Conservation (phyloP, 2,888 invertebrate species). For the Drosophila limbata region DNA sequence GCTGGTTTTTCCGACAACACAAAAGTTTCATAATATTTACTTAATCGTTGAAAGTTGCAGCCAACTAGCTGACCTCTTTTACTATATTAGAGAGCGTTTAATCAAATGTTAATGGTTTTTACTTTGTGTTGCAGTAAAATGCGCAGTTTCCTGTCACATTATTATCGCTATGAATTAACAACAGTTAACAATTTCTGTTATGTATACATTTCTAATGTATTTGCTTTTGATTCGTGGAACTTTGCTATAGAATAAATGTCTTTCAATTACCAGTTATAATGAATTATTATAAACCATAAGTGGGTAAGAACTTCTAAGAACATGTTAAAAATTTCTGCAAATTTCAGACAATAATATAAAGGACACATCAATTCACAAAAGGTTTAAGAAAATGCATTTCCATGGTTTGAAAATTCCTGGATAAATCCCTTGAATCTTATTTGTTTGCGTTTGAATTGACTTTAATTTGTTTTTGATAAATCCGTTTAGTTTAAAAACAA, state of each 20-base stretch:
- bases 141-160: background rate
- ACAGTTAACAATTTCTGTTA: background rate
- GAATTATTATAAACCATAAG: background rate
- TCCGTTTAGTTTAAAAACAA: too few species aligned
- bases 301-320: background rate
- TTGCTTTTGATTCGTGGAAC: background rate
- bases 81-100: background rate
- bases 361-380: background rate
- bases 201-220: background rate
- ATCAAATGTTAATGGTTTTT: constrained; percentile 1
- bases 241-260: background rate
- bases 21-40: constrained; percentile 42
- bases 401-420: background rate
- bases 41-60: constrained; percentile 17
- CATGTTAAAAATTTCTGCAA: background rate
- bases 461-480: background rate
- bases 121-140: background rate
- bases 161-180: background rate
- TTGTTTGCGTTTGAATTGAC: background rate
- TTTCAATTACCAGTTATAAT: background rate
- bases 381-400: background rate
- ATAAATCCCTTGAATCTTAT: background rate
- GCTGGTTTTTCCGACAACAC: constrained; percentile 2
- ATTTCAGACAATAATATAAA: background rate
- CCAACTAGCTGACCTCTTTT: background rate